Evolutionary conservation across 2,888 invertebrate genomes (phyloP).

Genomic region (Polyommatus iphigenia): DNA sequence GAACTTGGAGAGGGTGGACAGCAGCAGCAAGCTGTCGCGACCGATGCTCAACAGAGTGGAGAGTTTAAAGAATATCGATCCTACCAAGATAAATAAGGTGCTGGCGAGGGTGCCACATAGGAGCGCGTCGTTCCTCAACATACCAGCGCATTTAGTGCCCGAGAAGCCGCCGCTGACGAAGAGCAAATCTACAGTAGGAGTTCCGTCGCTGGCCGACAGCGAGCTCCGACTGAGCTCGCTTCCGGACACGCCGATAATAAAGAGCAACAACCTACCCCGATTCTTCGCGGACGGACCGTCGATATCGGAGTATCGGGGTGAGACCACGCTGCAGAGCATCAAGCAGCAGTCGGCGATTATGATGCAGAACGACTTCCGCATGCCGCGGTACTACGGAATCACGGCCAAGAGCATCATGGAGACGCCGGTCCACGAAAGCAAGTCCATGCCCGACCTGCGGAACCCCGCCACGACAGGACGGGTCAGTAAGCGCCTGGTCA

Average conservation of each 20-base stretch:
- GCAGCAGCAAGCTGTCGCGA: constrained; percentile 52
- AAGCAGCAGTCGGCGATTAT: constrained; percentile 77
- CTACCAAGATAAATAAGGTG: constrained; percentile 66
- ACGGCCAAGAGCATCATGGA: constrained; percentile 55
- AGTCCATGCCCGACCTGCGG: constrained; percentile 75
- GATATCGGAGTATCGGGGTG: constrained; percentile 65
- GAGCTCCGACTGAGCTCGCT: constrained; percentile 65
- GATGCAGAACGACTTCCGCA: constrained; percentile 79
- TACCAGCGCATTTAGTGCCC: constrained; percentile 67
- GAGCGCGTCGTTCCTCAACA: constrained; percentile 74
- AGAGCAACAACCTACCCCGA: constrained; percentile 69
- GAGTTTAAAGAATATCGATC: constrained; percentile 69
- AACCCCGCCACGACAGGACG: constrained; percentile 57
- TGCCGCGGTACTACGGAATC: constrained; percentile 82
- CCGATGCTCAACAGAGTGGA: constrained; percentile 67
- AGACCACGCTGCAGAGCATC: constrained; percentile 70
- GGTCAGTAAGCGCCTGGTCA: constrained; percentile 71
- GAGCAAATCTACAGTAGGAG: constrained; percentile 71
- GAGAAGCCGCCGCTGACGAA: constrained; percentile 67
- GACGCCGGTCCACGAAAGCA: constrained; percentile 66
- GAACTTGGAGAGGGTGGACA: constrained; percentile 64
- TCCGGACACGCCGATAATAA: constrained; percentile 75
- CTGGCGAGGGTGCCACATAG: constrained; percentile 69
- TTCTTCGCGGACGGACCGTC: constrained; percentile 71
- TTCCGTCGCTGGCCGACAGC: constrained; percentile 53